Percentiles rank a stretch among this genome's conserved stretches.
Conservation (phyloP, 2,113 vertebrate species). For the Piprites chloris region DNA sequence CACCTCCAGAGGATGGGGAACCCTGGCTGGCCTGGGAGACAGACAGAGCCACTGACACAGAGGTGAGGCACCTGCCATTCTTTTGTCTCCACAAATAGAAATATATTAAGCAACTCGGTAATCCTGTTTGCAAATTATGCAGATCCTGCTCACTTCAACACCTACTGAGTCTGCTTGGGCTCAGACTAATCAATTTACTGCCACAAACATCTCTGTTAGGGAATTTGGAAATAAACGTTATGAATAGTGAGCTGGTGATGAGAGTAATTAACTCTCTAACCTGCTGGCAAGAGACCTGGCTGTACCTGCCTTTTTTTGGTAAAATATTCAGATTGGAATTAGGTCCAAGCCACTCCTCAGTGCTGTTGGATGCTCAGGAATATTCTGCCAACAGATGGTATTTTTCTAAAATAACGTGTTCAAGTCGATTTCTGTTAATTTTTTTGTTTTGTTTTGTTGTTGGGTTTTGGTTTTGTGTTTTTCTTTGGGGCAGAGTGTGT, state of each 20-base stretch:
- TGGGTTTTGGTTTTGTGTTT: neutral
- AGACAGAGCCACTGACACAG: neutral
- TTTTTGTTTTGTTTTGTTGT: neutral
- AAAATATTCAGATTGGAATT: neutral
- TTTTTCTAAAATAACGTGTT: neutral
- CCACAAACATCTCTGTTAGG: neutral
- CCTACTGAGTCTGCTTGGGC: neutral
- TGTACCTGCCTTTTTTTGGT: neutral
- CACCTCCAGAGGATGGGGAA: neutral
- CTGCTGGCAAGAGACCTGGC: neutral
- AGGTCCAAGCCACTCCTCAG: neutral
- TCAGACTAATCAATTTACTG: neutral
- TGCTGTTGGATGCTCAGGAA: neutral
- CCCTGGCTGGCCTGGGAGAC: neutral
- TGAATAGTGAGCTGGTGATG: neutral
- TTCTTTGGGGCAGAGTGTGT: neutral
- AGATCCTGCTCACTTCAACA: neutral
- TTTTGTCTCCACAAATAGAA: neutral
- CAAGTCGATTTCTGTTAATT: neutral
- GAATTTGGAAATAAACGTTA: neutral
- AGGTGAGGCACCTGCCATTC: neutral
- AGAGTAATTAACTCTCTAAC: neutral
- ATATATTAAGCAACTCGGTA: neutral
- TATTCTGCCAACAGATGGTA: neutral
- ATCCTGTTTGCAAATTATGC: neutral